These are phyloP conservation scores for Hephaestus fuliginosus DNA, from an alignment of 2,797 vertebrate species.

Conservation along the genomic window DNA sequence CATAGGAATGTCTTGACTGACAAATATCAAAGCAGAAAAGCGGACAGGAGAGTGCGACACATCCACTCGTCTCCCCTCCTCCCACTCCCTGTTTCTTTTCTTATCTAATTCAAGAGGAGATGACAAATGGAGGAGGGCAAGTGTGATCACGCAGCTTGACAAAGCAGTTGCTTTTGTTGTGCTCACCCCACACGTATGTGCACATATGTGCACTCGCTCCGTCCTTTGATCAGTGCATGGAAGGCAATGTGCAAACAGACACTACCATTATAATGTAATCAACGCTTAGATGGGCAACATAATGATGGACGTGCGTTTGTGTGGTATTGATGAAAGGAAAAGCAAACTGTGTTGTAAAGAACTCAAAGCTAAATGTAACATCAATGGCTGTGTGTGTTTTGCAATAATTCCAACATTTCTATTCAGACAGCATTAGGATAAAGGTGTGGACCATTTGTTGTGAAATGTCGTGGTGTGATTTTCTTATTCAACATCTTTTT, in stretches of 20 bases:
- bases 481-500: not conserved
- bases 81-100: slow-evolving; percentile 23
- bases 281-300: slow-evolving; percentile 47
- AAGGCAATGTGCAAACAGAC: slow-evolving; percentile 58
- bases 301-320: slow-evolving; percentile 47
- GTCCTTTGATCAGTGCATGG: slow-evolving; percentile 63
- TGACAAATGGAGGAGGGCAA: slow-evolving; percentile 57
- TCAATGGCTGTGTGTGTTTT: slow-evolving; percentile 28
- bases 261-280: slow-evolving; percentile 40
- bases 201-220: slow-evolving; percentile 42
- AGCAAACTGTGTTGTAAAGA: slow-evolving; percentile 21
- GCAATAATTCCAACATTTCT: slow-evolving; percentile 20
- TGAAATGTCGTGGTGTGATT: not conserved
- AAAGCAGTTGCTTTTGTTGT: slow-evolving; percentile 62
- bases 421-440: not conserved
- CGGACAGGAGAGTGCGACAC: slow-evolving; percentile 14
- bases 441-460: slow-evolving; percentile 33
- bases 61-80: slow-evolving; percentile 23
- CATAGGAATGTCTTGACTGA: slow-evolving; percentile 19
- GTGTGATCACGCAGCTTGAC: slow-evolving; percentile 58
- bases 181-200: slow-evolving; percentile 44
- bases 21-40: slow-evolving; percentile 53
- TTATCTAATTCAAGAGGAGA: slow-evolving; percentile 52
- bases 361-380: slow-evolving; percentile 39
- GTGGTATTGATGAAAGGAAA: slow-evolving; percentile 45